Conservation (phyloP, 2,888 invertebrate species). For the Andrena camellia region DNA sequence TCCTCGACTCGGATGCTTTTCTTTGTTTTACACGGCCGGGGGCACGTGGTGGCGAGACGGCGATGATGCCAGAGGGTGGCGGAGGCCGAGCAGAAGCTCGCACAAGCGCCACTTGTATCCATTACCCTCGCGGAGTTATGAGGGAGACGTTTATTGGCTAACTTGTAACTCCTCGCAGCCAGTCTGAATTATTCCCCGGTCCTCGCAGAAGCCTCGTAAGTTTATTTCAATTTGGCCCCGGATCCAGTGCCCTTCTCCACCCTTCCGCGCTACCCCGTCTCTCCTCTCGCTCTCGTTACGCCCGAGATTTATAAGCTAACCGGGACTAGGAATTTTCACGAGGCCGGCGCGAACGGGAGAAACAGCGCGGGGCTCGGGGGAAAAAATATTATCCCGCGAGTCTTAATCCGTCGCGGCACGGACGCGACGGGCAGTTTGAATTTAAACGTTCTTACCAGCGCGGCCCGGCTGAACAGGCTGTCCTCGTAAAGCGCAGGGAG, state of each 20-base stretch:
- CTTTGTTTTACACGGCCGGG: neutral
- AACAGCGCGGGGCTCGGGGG: neutral
- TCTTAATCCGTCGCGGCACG: constrained; percentile 67
- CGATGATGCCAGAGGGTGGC: constrained; percentile 18
- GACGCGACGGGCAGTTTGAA: constrained; percentile 61
- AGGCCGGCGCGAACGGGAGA: neutral
- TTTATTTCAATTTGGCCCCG: constrained; percentile 78
- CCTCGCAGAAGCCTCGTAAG: constrained; percentile 72
- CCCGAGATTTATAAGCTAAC: constrained; percentile 65
- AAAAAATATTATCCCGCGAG: constrained; percentile 37
- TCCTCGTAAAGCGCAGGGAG: constrained; percentile 46
- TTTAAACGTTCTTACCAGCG: constrained; percentile 59
- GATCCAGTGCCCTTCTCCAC: constrained; percentile 30
- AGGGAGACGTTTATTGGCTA: constrained; percentile 79
- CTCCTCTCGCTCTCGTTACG: constrained; percentile 37
- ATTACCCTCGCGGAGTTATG: constrained; percentile 76
- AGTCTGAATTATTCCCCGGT: constrained; percentile 75
- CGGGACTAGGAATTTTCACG: constrained; percentile 55
- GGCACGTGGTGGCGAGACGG: neutral
- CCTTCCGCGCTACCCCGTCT: constrained; percentile 1
- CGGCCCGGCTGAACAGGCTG: neutral
- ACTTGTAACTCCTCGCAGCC: constrained; percentile 76
- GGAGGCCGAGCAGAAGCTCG: constrained; percentile 23
- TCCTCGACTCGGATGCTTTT: neutral
- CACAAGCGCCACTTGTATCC: constrained; percentile 73